These are phyloP conservation scores for Cheilosia scutellata DNA, from an alignment of 2,888 invertebrate species.

Conservation along the genomic window DNA sequence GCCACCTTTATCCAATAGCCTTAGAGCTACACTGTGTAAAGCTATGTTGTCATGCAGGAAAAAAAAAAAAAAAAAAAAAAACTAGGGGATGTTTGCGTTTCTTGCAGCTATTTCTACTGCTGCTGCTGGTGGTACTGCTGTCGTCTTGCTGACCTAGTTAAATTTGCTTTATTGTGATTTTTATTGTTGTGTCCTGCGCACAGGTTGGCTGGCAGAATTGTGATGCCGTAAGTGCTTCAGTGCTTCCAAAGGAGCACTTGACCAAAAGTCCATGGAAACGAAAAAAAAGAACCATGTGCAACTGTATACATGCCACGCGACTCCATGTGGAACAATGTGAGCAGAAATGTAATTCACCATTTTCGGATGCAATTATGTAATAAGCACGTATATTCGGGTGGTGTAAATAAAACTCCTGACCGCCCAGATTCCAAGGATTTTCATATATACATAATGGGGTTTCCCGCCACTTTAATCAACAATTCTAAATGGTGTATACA, in stretches of 20 bases:
- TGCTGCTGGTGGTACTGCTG: slow-evolving; percentile 47
- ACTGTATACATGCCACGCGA: slow-evolving; percentile 35
- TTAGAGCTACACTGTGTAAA: slow-evolving; percentile 12
- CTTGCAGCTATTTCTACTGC: slow-evolving; percentile 59
- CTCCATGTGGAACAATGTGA: slow-evolving; percentile 44
- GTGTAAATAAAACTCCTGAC: slow-evolving; percentile 54
- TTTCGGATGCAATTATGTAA: slow-evolving; percentile 63
- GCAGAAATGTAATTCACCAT: slow-evolving; percentile 38
- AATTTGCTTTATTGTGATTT: slow-evolving; percentile 71
- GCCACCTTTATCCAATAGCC: slow-evolving; percentile 29
- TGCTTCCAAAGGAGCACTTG: slow-evolving; percentile 69
- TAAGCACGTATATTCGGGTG: slow-evolving; percentile 10
- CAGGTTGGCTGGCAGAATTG: slow-evolving; percentile 51
- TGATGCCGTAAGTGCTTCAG: slow-evolving; percentile 58
- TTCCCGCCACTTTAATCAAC: slow-evolving; percentile 61
- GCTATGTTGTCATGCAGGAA: slow-evolving; percentile 61
- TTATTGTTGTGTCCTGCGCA: slow-evolving; percentile 76
- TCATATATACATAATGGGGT: slow-evolving; percentile 18
- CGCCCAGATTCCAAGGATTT: slow-evolving; percentile 68
- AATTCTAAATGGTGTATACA: slow-evolving; percentile 29
- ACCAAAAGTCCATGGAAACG: slow-evolving; percentile 69
- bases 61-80: slow-evolving; percentile 8
- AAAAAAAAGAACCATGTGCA: slow-evolving; percentile 57
- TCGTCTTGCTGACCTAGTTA: slow-evolving; percentile 73
- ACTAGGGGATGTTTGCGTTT: slow-evolving; percentile 58